Base-by-base conservation (phyloP, 2,113 vertebrate genomes). In the Tautogolabrus adspersus region DNA sequence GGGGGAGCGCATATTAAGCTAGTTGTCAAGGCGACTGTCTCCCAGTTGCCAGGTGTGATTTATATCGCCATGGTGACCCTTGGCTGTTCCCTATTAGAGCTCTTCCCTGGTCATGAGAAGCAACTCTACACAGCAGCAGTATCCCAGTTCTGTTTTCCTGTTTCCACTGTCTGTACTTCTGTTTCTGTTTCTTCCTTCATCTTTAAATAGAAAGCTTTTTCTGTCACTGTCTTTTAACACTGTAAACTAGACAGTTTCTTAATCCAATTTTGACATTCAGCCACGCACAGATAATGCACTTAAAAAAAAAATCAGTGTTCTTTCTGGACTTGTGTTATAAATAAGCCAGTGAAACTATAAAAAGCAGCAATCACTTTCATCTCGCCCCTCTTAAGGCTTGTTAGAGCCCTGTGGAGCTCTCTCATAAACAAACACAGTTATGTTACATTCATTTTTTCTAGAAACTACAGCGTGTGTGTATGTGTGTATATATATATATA, bases 11-110 rank as follows among this genome's bases (percentile, higher is more conserved):
- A 81, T 79, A 82, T 87, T 77, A 83, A 83, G 81, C 85, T 76
- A 76, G 92, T 93, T 91, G 91, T 92, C 90, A 92, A 86, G 90
- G 89, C 68, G 87, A 92, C 91, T 85, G 87, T 89, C 88, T 89
- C 80, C 82, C 80, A 77, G 83, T 91, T 91, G 88, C 89, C 88
- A 91, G 90, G 87, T 90, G 90, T 92, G 89, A 92, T 92, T 91
- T 92, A 89, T 88, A 90, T 91, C 54, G 75, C 84, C 84, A 87
- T 90, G 86, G 87, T 92, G 90, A 92, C 91, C 91, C 88, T 68
- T 82, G 82, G 59, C 89, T 93, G 90, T 91, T 91, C 77, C 79
- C 83, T 75, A 86, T 90, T 83, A 91, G 83, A 85, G 75, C 69
- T 30, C 73, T 79, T 86, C 81, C 81, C 74, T 52, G 54, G 81